A percentile compares a stretch with the other conserved stretches of the same genome.
Evolutionary conservation across 2,797 vertebrate species (phyloP).

Genomic region (Ptychadena robeensis): DNA sequence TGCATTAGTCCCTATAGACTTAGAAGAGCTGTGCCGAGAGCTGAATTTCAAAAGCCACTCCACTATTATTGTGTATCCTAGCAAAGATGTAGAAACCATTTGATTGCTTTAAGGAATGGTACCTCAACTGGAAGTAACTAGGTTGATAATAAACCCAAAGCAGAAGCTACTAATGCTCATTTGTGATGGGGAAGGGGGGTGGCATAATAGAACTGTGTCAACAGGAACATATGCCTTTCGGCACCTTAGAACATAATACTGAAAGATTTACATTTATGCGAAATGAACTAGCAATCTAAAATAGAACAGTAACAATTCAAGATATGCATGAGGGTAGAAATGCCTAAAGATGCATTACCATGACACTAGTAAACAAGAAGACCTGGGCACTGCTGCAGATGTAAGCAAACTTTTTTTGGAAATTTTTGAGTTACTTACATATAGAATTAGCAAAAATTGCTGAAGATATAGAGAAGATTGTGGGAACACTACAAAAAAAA

Average conservation of each 20-base stretch:
- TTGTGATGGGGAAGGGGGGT: neutral
- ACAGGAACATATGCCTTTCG: neutral
- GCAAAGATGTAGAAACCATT: neutral
- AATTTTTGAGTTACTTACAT: too few relatives aligned
- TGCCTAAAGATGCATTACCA: too few relatives aligned
- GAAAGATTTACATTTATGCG: neutral
- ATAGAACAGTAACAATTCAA: neutral
- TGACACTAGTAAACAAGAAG: too few relatives aligned
- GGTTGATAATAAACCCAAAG: neutral
- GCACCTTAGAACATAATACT: neutral
- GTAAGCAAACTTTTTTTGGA: too few relatives aligned
- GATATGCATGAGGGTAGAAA: neutral
- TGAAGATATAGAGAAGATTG: too few relatives aligned
- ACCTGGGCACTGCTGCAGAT: too few relatives aligned
- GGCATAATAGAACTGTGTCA: neutral
- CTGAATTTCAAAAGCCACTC: neutral
- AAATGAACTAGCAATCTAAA: neutral
- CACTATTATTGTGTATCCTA: neutral
- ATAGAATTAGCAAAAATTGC: too few relatives aligned
- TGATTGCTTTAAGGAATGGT: neutral
- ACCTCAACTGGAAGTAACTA: neutral
- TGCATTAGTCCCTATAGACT: constrained; percentile 23
- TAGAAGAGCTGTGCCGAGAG: neutral
- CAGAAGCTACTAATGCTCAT: neutral
- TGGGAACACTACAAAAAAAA: too few relatives aligned